Evolutionary conservation across 2,888 invertebrate genomes (phyloP).

Genomic region (Pristionchus maxplancki): DNA sequence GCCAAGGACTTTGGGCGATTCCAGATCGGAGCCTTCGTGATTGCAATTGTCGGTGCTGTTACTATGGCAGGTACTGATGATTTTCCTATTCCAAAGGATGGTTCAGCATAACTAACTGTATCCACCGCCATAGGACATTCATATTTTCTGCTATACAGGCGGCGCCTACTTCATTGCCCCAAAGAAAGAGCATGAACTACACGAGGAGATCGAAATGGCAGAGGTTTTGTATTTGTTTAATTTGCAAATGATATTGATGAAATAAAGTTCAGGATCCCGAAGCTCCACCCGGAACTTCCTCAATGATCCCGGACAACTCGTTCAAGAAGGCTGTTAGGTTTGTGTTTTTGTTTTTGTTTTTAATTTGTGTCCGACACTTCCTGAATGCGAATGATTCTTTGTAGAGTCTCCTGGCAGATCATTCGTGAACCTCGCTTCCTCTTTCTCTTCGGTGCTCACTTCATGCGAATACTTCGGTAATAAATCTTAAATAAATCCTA

Average conservation of each 20-base stretch:
- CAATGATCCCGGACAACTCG: not conserved
- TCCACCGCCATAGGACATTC: not conserved
- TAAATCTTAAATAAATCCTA: not conserved
- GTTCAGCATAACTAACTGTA: too few species aligned
- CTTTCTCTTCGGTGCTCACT: conserved; percentile 63
- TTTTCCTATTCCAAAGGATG: too few species aligned
- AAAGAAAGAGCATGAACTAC: not conserved
- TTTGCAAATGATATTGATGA: not conserved
- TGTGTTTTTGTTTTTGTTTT: not conserved
- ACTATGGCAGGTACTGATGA: not conserved
- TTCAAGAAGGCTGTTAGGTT: conserved; percentile 49
- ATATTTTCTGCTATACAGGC: not conserved
- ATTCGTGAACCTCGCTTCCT: conserved; percentile 64
- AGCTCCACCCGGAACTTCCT: not conserved
- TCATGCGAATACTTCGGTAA: conserved; percentile 64
- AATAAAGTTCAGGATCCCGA: not conserved
- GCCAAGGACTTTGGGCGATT: conserved; percentile 77
- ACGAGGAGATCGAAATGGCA: conserved; percentile 34
- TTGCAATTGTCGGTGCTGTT: not conserved
- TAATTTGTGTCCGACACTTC: not conserved
- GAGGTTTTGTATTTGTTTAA: not conserved
- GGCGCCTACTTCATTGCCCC: not conserved
- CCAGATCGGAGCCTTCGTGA: conserved; percentile 62
- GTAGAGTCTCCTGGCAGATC: conserved; percentile 64
- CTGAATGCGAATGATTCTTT: not conserved